Conservation (phyloP, 2,113 vertebrate genomes). For the Colinus virginianus region DNA sequence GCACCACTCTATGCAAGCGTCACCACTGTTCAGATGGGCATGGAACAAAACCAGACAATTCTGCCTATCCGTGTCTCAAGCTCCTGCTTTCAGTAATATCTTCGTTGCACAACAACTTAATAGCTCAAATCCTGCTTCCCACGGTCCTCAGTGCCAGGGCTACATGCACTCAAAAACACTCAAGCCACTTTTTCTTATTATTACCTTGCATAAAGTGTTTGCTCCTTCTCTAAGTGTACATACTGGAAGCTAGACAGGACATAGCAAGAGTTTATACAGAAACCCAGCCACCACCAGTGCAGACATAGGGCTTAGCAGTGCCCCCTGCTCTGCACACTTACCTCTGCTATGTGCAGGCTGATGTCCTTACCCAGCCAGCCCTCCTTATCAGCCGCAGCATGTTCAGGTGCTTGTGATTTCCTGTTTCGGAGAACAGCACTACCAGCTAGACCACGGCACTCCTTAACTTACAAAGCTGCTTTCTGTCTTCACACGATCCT, state of each 20-base stretch:
- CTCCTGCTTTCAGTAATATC: neutral
- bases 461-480: neutral
- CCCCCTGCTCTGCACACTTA: neutral
- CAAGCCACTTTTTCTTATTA: neutral
- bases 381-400: neutral
- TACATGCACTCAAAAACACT: neutral
- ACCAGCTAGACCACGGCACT: neutral
- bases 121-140: neutral
- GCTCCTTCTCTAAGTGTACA: neutral
- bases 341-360: neutral
- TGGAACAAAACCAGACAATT: neutral
- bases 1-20: neutral
- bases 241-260: neutral
- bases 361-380: neutral
- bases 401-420: neutral
- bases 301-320: neutral
- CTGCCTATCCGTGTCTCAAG: neutral
- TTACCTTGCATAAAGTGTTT: neutral
- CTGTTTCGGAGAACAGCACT: neutral
- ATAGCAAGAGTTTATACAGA: accelerated
- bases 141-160: neutral
- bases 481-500: neutral
- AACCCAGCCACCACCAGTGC: neutral
- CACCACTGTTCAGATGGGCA: neutral
- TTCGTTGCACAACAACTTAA: neutral